phyloP scores from a whole-genome alignment of 35 echinoderm and acorn worm genomes.

The Anneissia japonica region DNA sequence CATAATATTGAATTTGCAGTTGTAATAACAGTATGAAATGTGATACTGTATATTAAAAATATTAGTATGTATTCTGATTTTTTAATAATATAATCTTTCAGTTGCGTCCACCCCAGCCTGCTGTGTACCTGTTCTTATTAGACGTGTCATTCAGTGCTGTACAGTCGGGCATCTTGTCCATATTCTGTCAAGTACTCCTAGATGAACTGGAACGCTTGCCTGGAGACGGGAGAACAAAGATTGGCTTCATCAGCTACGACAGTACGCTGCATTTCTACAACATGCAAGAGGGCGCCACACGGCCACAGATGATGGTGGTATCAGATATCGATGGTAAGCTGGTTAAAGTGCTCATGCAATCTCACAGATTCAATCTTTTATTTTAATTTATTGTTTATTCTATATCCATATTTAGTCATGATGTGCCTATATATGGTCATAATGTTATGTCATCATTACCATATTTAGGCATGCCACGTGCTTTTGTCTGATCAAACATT shows the following conservation, averaged over 20 bases:
- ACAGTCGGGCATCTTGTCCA: slow-evolving; percentile 83
- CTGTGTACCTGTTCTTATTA: slow-evolving; percentile 86
- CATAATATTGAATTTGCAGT: no score
- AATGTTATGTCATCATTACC: no score
- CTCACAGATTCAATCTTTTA: no score
- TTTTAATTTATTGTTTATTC: no score
- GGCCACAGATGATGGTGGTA: slow-evolving; percentile 93
- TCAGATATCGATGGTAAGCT: slow-evolving; percentile 93
- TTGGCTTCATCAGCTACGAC: slow-evolving; percentile 87
- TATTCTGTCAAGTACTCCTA: slow-evolving; percentile 74
- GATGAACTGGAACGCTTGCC: slow-evolving; percentile 79
- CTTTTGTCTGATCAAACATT: no score
- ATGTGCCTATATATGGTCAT: no score
- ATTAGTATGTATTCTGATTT: no score
- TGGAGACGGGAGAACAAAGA: slow-evolving; percentile 80
- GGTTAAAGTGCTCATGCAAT: no score
- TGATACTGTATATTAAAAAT: no score
- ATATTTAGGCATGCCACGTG: no score
- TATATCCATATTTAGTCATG: no score
- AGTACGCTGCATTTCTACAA: slow-evolving; percentile 97
- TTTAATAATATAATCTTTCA: slow-evolving; percentile 21
- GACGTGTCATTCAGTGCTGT: slow-evolving; percentile 93
- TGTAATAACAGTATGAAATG: no score
- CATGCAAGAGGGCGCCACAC: slow-evolving; percentile 69
- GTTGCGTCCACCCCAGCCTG: slow-evolving; percentile 94